Percentiles rank a stretch among this genome's conserved stretches.
phyloP scores from a whole-genome alignment of 2,113 vertebrate species.

The Uria lomvia region DNA sequence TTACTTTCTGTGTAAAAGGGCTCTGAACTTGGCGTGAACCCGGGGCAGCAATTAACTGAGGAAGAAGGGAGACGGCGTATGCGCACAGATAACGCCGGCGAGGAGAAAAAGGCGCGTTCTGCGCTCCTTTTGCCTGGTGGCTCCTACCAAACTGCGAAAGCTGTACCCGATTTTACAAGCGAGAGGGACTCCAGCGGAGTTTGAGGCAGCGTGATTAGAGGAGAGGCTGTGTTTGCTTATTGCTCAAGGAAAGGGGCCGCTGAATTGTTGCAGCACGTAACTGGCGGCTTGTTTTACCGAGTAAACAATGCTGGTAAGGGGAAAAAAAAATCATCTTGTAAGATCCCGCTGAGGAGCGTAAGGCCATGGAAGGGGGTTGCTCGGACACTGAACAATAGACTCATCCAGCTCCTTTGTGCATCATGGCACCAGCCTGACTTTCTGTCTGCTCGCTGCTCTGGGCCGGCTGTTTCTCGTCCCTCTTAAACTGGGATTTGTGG shows the following conservation, averaged over 20 bases:
- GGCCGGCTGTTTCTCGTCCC: background rate
- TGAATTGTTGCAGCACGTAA: background rate
- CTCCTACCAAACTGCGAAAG: background rate
- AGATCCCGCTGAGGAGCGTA: background rate
- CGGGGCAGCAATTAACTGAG: background rate
- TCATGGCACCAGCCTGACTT: background rate
- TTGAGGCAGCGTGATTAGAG: background rate
- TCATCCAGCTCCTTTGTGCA: background rate
- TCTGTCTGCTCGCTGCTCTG: background rate
- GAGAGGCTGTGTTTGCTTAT: background rate
- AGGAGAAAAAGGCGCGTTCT: accelerated
- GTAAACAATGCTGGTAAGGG: background rate
- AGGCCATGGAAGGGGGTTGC: background rate
- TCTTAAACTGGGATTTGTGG: background rate
- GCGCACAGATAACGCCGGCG: accelerated
- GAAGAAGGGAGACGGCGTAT: accelerated
- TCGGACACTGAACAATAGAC: background rate
- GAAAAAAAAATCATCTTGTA: too few species aligned
- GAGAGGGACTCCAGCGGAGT: background rate
- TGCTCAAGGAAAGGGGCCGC: background rate
- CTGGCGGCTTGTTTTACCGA: background rate
- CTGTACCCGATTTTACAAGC: accelerated
- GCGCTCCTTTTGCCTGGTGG: accelerated
- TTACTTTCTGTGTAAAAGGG: background rate
- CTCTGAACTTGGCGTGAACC: background rate